These are phyloP conservation scores for Idaea aversata DNA, from an alignment of 2,888 invertebrate genomes.

Conservation along the genomic window DNA sequence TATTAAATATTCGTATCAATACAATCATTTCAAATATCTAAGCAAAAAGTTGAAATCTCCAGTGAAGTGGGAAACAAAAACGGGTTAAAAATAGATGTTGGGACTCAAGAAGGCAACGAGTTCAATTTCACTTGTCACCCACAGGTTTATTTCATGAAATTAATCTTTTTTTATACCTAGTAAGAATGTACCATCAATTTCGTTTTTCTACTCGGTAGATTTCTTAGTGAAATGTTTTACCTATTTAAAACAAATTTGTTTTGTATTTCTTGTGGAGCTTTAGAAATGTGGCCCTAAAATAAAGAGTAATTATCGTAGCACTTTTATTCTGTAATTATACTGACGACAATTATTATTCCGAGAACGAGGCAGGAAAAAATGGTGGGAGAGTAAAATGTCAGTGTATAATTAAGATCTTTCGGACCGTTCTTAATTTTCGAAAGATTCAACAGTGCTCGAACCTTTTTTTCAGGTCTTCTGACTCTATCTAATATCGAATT, in stretches of 20 bases:
- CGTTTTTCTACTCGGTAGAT: not conserved
- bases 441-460: not conserved
- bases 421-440: not conserved
- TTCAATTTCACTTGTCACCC: conserved; percentile 18
- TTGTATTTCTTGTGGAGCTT: not conserved
- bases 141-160: conserved; percentile 22
- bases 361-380: not conserved
- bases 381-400: too few species aligned
- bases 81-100: conserved; percentile 6
- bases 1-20: not conserved
- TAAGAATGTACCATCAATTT: not conserved
- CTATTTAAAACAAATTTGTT: not conserved
- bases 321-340: not conserved
- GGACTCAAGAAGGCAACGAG: not conserved
- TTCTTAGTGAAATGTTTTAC: not conserved
- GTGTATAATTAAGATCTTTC: too few species aligned
- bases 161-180: conserved; percentile 18
- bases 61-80: not conserved
- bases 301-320: not conserved
- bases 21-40: not conserved
- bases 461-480: not conserved
- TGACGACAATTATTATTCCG: not conserved
- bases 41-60: not conserved
- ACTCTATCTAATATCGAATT: not conserved
- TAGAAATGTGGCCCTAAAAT: not conserved